Evolutionary conservation across 2,888 invertebrate species (phyloP).

Genomic region (Acanthosepion pharaonis): DNA sequence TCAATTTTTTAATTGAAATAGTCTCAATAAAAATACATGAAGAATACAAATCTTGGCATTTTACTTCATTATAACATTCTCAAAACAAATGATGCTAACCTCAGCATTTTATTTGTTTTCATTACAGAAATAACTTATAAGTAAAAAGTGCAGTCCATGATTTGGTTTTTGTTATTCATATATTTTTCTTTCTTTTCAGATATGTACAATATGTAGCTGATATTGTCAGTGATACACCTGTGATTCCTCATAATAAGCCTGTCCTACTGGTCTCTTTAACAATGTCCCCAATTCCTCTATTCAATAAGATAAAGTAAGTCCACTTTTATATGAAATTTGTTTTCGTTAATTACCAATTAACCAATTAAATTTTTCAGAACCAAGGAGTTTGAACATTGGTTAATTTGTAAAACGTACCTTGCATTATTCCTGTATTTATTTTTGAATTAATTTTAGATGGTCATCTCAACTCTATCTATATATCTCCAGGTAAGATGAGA

Average conservation of each 20-base stretch:
- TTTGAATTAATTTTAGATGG: no score
- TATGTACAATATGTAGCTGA: slow-evolving; percentile 91
- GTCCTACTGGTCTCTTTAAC: slow-evolving; percentile 86
- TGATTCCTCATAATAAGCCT: slow-evolving; percentile 87
- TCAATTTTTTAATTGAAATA: no score
- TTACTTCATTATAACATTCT: no score
- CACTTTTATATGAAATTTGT: background rate
- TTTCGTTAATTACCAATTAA: no score
- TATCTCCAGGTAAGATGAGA: no score
- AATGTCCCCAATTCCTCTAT: slow-evolving; percentile 91
- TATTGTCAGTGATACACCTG: slow-evolving; percentile 81
- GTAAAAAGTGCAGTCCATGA: background rate
- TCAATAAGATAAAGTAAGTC: slow-evolving; percentile 88
- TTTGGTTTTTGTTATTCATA: background rate
- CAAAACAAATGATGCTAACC: background rate
- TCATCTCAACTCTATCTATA: no score
- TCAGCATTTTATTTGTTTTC: background rate
- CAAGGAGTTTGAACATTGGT: background rate
- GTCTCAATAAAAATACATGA: no score
- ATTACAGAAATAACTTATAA: slow-evolving; percentile 10
- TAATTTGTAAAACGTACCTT: background rate
- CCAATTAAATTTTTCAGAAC: background rate
- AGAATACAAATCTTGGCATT: no score
- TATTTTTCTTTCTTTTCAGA: slow-evolving; percentile 75
- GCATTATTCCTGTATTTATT: no score